Evolutionary conservation across 2,888 invertebrate genomes (phyloP).

Genomic region (Zhengitettix transpicula): DNA sequence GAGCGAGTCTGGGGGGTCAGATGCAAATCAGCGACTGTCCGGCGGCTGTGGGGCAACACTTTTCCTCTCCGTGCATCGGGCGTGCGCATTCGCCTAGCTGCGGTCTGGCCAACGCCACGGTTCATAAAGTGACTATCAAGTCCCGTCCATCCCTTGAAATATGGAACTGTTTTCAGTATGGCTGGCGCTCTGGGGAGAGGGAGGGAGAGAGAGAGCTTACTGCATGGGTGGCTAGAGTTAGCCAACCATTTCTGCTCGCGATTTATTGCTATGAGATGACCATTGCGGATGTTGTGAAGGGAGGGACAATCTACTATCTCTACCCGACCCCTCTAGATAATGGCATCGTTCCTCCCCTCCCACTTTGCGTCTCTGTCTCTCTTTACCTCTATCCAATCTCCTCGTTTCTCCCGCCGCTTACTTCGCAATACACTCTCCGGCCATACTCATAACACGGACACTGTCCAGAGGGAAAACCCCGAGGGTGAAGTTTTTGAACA

Average conservation of each 20-base stretch:
- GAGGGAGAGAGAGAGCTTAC: neutral
- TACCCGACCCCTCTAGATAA: neutral
- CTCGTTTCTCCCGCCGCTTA: neutral
- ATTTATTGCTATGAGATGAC: conserved; percentile 12
- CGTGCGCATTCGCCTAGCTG: neutral
- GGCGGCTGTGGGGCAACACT: neutral
- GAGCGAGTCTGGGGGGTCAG: too few species aligned
- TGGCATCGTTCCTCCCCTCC: neutral
- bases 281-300: conserved; percentile 6
- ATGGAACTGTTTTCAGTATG: conserved; percentile 11
- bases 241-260: conserved; percentile 11
- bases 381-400: neutral
- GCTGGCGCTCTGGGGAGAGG: conserved; percentile 2
- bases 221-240: conserved; percentile 5
- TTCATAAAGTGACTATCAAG: conserved; percentile 11
- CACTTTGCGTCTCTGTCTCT: neutral
- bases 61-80: too few species aligned
- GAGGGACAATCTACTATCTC: conserved; percentile 1
- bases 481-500: neutral
- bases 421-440: neutral
- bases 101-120: conserved; percentile 3
- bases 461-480: neutral
- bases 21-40: too few species aligned
- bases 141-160: conserved; percentile 7
- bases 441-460: neutral